phyloP scores from a whole-genome alignment of 1,140 invertebrate genomes.

The Portunus trituberculatus region DNA sequence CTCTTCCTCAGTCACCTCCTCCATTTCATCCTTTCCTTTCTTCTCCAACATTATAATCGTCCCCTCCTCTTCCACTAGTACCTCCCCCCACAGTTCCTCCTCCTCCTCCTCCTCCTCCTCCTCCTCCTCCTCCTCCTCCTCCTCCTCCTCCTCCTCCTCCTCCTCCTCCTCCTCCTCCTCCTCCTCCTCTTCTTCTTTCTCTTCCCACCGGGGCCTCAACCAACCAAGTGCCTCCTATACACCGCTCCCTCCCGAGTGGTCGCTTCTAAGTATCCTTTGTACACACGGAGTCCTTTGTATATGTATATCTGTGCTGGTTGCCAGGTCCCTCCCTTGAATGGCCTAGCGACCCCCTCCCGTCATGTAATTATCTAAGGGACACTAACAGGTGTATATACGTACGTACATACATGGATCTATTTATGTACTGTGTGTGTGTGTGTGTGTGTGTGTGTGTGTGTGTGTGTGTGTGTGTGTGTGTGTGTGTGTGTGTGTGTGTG shows the following conservation, averaged over 20 bases:
- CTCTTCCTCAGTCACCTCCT: too few relatives aligned
- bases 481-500: constrained; percentile 16
- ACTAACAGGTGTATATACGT: not conserved
- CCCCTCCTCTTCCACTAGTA: not conserved
- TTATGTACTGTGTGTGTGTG: constrained; percentile 10
- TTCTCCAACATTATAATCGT: too few relatives aligned
- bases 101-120: too few relatives aligned
- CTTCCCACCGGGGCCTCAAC: not conserved
- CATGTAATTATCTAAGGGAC: too few relatives aligned
- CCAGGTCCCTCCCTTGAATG: not conserved
- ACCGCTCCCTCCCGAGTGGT: not conserved
- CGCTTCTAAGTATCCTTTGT: not conserved
- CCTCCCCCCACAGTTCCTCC: not conserved
- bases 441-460: constrained; percentile 18
- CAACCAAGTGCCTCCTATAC: not conserved
- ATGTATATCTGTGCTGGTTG: not conserved
- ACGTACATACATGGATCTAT: not conserved
- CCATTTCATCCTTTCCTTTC: too few relatives aligned
- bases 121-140: too few relatives aligned
- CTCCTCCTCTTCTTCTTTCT: not conserved
- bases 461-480: constrained; percentile 11
- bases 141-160: not conserved
- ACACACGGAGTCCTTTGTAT: not conserved
- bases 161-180: constrained; percentile 6
- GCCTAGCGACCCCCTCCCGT: too few relatives aligned